These are phyloP conservation scores for Athalia circularis DNA, from an alignment of 2,888 invertebrate species.

Conservation along the genomic window DNA sequence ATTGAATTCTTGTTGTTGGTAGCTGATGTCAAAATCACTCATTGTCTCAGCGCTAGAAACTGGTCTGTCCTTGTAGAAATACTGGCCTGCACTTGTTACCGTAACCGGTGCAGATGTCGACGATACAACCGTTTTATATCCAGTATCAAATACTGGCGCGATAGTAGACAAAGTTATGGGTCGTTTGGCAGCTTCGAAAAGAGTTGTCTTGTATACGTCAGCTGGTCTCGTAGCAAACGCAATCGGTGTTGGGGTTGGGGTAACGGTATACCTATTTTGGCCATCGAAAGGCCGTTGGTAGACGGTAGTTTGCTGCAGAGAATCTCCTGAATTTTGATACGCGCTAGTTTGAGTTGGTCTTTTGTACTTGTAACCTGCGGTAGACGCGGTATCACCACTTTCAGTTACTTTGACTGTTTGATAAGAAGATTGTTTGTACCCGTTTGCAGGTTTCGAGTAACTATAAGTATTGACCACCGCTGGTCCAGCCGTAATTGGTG, in stretches of 20 bases:
- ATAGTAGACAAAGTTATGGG: constrained; percentile 59
- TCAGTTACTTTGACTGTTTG: constrained; percentile 44
- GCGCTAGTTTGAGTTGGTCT: constrained; percentile 45
- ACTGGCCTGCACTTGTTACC: constrained; percentile 46
- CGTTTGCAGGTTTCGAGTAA: constrained; percentile 50
- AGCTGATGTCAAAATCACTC: constrained; percentile 57
- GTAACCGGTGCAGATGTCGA: constrained; percentile 58
- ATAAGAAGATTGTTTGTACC: constrained; percentile 46
- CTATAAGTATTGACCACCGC: constrained; percentile 53
- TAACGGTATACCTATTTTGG: constrained; percentile 51
- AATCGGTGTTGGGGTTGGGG: constrained; percentile 57
- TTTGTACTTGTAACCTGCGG: background rate
- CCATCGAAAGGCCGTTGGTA: constrained; percentile 37
- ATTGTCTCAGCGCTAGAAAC: constrained; percentile 48
- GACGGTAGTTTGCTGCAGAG: constrained; percentile 20
- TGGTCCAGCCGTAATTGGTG: constrained; percentile 54
- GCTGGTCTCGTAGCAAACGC: constrained; percentile 61
- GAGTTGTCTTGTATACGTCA: constrained; percentile 61
- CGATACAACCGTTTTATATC: constrained; percentile 61
- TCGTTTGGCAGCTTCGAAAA: constrained; percentile 59
- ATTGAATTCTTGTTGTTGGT: constrained; percentile 57
- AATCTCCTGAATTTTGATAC: constrained; percentile 44
- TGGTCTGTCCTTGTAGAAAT: constrained; percentile 50
- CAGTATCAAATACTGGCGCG: constrained; percentile 60
- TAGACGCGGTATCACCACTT: constrained; percentile 40